Conservation (phyloP, 2,797 vertebrate species). For the Ceryle rudis region DNA sequence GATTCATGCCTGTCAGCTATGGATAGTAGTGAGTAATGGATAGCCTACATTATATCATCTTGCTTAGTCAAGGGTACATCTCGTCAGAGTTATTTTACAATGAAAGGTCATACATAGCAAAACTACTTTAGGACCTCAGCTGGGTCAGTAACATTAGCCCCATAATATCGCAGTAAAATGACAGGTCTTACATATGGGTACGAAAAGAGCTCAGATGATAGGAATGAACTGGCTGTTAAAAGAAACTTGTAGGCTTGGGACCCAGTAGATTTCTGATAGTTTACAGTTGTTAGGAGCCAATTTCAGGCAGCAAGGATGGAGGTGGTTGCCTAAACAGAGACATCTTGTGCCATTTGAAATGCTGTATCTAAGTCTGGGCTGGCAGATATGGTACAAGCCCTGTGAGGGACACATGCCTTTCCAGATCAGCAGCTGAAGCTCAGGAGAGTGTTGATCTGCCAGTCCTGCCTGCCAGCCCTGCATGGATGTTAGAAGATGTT, state of each 20-base stretch:
- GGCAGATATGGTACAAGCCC: not conserved
- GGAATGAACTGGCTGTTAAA: slow-evolving; percentile 10
- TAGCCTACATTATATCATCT: not conserved
- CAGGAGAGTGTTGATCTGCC: not conserved
- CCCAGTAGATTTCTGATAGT: not conserved
- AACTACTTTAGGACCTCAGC: not conserved
- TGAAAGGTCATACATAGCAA: not conserved
- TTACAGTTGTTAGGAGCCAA: not conserved
- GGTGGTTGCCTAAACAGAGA: not conserved
- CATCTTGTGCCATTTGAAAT: not conserved
- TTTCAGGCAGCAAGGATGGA: not conserved
- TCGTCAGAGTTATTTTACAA: not conserved
- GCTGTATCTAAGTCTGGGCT: not conserved
- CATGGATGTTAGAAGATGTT: not conserved
- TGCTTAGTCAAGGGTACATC: not conserved
- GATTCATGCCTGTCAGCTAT: not conserved
- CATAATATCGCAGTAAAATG: not conserved
- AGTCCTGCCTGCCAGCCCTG: not conserved
- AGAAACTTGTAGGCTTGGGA: not conserved
- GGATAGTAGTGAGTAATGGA: slow-evolving; percentile 29
- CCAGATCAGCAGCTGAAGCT: not conserved
- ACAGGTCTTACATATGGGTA: not conserved
- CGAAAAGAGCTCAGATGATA: slow-evolving; percentile 18
- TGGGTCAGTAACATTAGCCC: not conserved
- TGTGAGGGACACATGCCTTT: not conserved